phyloP scores from a whole-genome alignment of 2,797 vertebrate species.

The Mormyrus hasselquistii region DNA sequence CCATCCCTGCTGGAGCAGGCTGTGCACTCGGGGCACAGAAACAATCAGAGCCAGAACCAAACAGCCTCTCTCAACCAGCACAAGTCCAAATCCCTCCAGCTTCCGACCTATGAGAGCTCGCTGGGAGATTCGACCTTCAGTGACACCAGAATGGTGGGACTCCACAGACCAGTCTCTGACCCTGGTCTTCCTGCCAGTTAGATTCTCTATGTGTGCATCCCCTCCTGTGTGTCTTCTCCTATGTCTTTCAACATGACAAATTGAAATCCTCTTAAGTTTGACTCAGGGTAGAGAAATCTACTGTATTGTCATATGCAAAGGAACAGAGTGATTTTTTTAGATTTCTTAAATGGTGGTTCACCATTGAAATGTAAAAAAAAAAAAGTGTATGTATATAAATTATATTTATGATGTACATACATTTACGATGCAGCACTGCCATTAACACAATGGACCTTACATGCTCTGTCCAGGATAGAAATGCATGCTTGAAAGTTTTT shows the following conservation, averaged over 20 bases:
- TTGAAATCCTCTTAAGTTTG: slow-evolving; percentile 80
- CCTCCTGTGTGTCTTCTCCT: slow-evolving; percentile 31
- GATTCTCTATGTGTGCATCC: slow-evolving; percentile 26
- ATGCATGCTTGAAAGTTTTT: slow-evolving; percentile 78
- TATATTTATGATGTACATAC: slow-evolving; percentile 63
- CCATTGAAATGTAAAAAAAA: slow-evolving; percentile 66
- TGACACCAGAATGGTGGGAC: slow-evolving; percentile 67
- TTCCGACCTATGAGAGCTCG: slow-evolving; percentile 76
- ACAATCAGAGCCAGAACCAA: slow-evolving; percentile 47
- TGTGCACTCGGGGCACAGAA: slow-evolving; percentile 32
- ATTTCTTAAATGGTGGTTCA: slow-evolving; percentile 60
- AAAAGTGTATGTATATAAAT: slow-evolving; percentile 58
- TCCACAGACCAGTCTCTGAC: slow-evolving; percentile 90
- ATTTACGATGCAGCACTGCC: slow-evolving; percentile 78
- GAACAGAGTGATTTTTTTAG: slow-evolving; percentile 78
- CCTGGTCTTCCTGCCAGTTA: slow-evolving; percentile 87
- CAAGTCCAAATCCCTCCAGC: slow-evolving; percentile 61
- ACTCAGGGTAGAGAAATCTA: slow-evolving; percentile 93
- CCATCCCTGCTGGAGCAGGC: slow-evolving; percentile 55
- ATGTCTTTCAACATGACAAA: slow-evolving; percentile 55
- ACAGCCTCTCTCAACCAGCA: slow-evolving; percentile 47
- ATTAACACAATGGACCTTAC: slow-evolving; percentile 76
- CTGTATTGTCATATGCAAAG: slow-evolving; percentile 82
- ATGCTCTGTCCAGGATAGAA: slow-evolving; percentile 72
- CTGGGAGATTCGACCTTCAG: slow-evolving; percentile 74